Evolutionary conservation across 2,888 invertebrate species (phyloP).

Genomic region (Drosophila silvestris): DNA sequence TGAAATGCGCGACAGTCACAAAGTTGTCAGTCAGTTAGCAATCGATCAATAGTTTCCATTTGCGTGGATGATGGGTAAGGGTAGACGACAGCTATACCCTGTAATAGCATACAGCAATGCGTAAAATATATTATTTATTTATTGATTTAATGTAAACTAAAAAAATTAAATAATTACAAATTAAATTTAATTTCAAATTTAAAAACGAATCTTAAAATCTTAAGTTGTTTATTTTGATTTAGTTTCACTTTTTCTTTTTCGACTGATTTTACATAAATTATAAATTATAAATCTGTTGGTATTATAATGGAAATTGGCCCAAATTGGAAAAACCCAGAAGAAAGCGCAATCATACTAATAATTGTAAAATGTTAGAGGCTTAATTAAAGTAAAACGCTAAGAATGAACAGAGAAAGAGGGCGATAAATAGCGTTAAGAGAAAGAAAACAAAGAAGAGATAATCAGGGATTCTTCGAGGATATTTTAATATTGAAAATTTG

Average conservation of each 20-base stretch:
- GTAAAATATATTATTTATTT: background rate
- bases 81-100: constrained; percentile 26
- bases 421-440: background rate
- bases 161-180: background rate
- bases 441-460: background rate
- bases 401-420: background rate
- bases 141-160: background rate
- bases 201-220: too few relatives aligned
- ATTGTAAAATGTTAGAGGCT: too few relatives aligned
- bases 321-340: background rate
- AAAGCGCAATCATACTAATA: background rate
- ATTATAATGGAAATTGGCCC: background rate
- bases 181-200: background rate
- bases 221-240: background rate
- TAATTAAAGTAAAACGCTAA: background rate
- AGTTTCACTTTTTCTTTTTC: background rate
- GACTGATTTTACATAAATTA: background rate
- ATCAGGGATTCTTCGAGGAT: background rate
- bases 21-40: constrained; percentile 58
- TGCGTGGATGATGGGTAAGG: constrained; percentile 24
- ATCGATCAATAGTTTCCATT: constrained; percentile 51
- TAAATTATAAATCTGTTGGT: background rate
- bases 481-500: background rate
- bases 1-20: constrained; percentile 39
- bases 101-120: background rate